Conservation (phyloP, 2,797 vertebrate species). For the Lophotriccus pileatus region DNA sequence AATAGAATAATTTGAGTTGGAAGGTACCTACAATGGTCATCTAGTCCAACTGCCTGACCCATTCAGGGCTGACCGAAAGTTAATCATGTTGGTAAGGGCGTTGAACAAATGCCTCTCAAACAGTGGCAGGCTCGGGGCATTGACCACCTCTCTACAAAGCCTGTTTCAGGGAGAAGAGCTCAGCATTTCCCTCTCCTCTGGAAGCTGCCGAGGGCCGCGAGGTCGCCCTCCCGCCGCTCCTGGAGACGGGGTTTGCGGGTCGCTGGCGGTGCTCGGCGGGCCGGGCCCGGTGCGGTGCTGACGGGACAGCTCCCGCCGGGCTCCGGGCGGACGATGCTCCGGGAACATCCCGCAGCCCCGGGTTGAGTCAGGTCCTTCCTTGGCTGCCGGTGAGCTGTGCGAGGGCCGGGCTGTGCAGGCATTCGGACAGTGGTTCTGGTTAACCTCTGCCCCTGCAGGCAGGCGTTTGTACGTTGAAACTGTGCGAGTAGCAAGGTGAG, state of each 20-base stretch:
- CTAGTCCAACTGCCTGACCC: neutral
- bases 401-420: neutral
- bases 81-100: neutral
- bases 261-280: neutral
- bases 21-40: neutral
- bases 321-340: too few relatives aligned
- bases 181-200: neutral
- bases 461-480: neutral
- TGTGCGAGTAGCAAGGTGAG: neutral
- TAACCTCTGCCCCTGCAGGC: neutral
- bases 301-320: neutral
- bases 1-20: neutral
- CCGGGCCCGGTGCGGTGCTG: neutral
- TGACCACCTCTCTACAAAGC: neutral
- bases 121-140: neutral
- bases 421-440: neutral
- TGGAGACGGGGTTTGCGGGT: neutral
- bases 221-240: fast-evolving
- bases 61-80: neutral
- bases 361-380: neutral
- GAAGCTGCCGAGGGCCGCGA: neutral
- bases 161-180: neutral
- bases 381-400: neutral
- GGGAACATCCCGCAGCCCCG: neutral
- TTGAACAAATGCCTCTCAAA: neutral